A percentile compares a stretch with the other conserved stretches of the same genome.
These are phyloP conservation scores for Petrocephalus microphthalmus DNA, from an alignment of 2,113 vertebrate genomes.

Conservation along the genomic window DNA sequence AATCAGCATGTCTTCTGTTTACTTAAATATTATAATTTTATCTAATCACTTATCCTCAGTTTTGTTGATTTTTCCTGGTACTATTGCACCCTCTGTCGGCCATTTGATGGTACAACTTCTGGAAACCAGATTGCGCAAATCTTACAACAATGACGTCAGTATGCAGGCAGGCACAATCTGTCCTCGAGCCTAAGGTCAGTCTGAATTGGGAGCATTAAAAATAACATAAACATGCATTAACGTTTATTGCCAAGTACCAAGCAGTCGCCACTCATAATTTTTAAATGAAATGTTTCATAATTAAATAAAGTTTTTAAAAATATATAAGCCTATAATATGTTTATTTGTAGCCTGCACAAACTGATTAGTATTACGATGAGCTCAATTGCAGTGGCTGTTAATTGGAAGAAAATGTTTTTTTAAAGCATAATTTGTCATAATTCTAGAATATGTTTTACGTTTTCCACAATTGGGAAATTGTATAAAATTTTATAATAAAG, in stretches of 20 bases:
- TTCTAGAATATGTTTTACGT: neutral
- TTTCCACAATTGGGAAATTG: neutral
- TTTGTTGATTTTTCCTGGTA: neutral
- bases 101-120: neutral
- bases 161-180: constrained; percentile 20
- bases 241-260: neutral
- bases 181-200: constrained; percentile 44
- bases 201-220: neutral
- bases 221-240: neutral
- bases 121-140: constrained; percentile 23
- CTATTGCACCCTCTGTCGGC: constrained; percentile 34
- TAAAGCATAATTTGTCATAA: neutral
- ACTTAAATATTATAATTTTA: neutral
- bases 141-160: constrained; percentile 35
- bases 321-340: neutral
- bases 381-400: neutral
- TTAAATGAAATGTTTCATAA: constrained; percentile 38
- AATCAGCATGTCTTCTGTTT: neutral
- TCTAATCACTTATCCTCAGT: neutral
- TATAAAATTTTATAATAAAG: neutral
- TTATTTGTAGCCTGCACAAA: neutral
- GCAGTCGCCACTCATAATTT: neutral
- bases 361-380: neutral
- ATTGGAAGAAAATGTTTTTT: neutral
- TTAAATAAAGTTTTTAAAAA: constrained; percentile 38